Base-by-base conservation (phyloP, 2,888 invertebrate genomes). In the Chaitophorus viminalis region DNA sequence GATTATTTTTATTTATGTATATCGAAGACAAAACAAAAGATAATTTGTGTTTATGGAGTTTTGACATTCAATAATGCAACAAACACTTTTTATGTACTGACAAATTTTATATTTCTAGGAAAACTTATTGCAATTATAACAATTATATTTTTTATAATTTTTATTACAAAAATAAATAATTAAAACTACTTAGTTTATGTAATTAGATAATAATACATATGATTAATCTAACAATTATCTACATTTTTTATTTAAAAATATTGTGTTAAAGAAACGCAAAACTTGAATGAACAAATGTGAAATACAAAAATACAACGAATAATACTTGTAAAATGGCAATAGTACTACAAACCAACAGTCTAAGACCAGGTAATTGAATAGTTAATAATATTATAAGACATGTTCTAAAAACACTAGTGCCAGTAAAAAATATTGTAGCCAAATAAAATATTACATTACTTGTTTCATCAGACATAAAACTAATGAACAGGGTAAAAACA, bases 231-330 rank as follows among this genome's bases (percentile, higher is more conserved):
- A 76, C 33, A 77, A 46, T 46, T 8, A 52, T 68, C 2, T 70
- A 25, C 14, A 75, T 31, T 65, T 31, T 31, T 17, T 14, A 6
- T 21, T 60, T 21, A 25, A 31, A 65, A 65, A 60, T 31, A 8
- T 72, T 79, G 36, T 86, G 72, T 72, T 86, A 79, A 18, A 25
- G n/a, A 31, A 88, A 89, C 31, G 31, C 89, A 91, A 92, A 92
- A 36, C 91, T 92, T 84, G 90, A 91, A 91, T 92, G 92, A 92
- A 93, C 92, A 90, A 92, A 93, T 6, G 92, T 91, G 90, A 93
- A 93, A 90, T 93, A 92, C 86, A 93, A 90, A 90, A 92, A 93
- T 77, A 93, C 91, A n/a, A 93, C 90, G 90, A 92, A 92, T 83
- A 93, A 90, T 36, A 93, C 91, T 90, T 93, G 93, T 82, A 91